Conservation (phyloP, 92 coral and sea anemone genomes). For the Heliopora coerulea region DNA sequence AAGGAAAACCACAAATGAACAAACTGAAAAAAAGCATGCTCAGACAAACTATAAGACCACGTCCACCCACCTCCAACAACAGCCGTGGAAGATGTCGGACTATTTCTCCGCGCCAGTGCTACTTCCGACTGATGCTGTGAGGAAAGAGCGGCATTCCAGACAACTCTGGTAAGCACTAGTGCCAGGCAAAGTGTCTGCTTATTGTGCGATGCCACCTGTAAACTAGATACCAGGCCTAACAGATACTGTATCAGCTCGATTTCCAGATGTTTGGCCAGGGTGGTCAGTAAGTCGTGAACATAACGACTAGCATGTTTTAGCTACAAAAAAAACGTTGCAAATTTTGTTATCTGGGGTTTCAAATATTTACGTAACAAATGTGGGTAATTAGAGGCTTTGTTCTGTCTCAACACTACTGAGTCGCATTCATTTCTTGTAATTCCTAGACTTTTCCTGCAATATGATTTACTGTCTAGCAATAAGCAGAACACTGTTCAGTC, state of each 20-base stretch:
- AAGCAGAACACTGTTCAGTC: no score
- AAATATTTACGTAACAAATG: no score
- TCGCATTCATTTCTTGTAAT: no score
- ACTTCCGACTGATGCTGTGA: slow-evolving; percentile 55
- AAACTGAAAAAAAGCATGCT: no score
- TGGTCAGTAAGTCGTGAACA: slow-evolving; percentile 92
- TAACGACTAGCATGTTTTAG: slow-evolving; percentile 98
- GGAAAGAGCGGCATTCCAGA: slow-evolving; percentile 87
- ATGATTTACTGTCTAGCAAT: no score
- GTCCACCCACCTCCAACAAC: slow-evolving; percentile 34
- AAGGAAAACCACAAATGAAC: no score
- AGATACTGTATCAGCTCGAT: slow-evolving; percentile 84
- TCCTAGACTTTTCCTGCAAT: no score
- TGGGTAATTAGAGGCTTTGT: no score
- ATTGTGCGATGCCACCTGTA: slow-evolving; percentile 81
- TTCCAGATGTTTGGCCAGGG: slow-evolving; percentile 89
- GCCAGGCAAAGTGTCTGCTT: slow-evolving; percentile 94
- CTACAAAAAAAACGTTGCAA: slow-evolving; percentile 60
- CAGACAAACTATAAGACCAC: no score
- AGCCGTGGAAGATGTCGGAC: slow-evolving; percentile 36
- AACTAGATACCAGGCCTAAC: slow-evolving; percentile 77
- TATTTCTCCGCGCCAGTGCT: slow-evolving; percentile 7
- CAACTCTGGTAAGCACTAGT: slow-evolving; percentile 75
- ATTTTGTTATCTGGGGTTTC: no score
- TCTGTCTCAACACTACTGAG: no score